Conservation (phyloP, 2,888 invertebrate species). For the Azorinus chamasolen region DNA sequence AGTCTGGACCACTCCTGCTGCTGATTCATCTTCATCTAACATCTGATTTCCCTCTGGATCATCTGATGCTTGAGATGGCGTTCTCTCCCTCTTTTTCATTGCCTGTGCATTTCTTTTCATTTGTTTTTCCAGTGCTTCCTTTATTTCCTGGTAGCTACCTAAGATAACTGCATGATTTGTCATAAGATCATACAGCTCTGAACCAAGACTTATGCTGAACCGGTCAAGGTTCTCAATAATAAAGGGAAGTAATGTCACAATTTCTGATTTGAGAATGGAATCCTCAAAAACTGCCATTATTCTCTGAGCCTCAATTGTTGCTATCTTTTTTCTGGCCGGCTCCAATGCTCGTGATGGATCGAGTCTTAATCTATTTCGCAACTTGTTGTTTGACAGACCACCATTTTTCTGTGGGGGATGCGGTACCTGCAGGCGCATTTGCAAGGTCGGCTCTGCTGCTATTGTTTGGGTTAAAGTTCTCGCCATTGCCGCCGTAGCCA, state of each 20-base stretch:
- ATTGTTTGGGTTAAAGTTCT: conserved; percentile 60
- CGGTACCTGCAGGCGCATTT: conserved; percentile 74
- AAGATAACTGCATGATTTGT: conserved; percentile 80
- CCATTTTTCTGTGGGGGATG: conserved; percentile 50
- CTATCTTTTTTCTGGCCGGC: conserved; percentile 85
- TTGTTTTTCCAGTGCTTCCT: conserved; percentile 72
- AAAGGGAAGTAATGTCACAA: conserved; percentile 82
- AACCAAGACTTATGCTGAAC: conserved; percentile 80
- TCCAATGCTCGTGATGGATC: conserved; percentile 85
- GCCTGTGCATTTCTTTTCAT: conserved; percentile 56
- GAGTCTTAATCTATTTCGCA: conserved; percentile 70
- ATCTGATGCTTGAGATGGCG: conserved; percentile 20
- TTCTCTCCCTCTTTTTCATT: conserved; percentile 33
- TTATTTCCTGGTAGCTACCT: conserved; percentile 81
- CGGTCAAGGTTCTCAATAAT: conserved; percentile 82
- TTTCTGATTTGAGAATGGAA: conserved; percentile 80
- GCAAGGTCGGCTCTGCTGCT: conserved; percentile 74
- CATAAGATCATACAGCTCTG: conserved; percentile 79
- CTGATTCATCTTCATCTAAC: conserved; percentile 46
- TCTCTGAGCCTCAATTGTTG: conserved; percentile 85
- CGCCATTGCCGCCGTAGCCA: conserved; percentile 65
- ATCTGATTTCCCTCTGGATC: conserved; percentile 51
- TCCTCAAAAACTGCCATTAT: conserved; percentile 86
- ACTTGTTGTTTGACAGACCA: conserved; percentile 58
- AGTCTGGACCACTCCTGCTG: conserved; percentile 14